Evolutionary conservation across 2,888 invertebrate genomes (phyloP).

Genomic region (Meta bourneti): DNA sequence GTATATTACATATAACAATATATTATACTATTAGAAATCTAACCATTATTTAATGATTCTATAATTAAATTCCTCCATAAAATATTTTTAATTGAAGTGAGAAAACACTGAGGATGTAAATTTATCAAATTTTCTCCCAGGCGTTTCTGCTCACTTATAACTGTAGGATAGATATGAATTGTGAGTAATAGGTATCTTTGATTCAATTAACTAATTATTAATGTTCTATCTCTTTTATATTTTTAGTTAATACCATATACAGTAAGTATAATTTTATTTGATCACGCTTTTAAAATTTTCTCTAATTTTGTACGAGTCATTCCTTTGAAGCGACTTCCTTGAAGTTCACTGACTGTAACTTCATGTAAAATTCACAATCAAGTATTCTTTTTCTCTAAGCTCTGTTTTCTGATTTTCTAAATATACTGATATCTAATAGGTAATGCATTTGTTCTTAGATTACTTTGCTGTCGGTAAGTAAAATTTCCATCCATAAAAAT

Average conservation of each 20-base stretch:
- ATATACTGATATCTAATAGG: not conserved
- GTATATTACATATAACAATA: too few relatives aligned
- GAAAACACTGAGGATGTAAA: too few relatives aligned
- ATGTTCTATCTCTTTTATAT: not conserved
- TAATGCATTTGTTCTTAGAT: not conserved
- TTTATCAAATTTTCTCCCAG: too few relatives aligned
- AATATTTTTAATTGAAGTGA: too few relatives aligned
- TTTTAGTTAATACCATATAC: slow-evolving; percentile 28
- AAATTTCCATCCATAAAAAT: not conserved
- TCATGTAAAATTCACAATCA: not conserved
- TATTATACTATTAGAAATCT: too few relatives aligned
- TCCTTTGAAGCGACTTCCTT: not conserved
- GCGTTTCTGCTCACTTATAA: too few relatives aligned
- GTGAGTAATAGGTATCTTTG: too few relatives aligned
- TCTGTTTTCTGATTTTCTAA: not conserved
- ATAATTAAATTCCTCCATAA: too few relatives aligned
- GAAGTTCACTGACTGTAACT: not conserved
- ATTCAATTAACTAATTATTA: not conserved
- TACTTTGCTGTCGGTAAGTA: slow-evolving; percentile 29
- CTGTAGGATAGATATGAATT: too few relatives aligned
- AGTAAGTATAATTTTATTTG: slow-evolving; percentile 16
- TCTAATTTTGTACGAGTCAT: not conserved
- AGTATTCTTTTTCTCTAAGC: not conserved
- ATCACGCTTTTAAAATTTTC: not conserved
- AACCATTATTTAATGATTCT: too few relatives aligned